Base-by-base conservation (phyloP, 1,140 invertebrate genomes). In the Temnothorax curvispinosus region DNA sequence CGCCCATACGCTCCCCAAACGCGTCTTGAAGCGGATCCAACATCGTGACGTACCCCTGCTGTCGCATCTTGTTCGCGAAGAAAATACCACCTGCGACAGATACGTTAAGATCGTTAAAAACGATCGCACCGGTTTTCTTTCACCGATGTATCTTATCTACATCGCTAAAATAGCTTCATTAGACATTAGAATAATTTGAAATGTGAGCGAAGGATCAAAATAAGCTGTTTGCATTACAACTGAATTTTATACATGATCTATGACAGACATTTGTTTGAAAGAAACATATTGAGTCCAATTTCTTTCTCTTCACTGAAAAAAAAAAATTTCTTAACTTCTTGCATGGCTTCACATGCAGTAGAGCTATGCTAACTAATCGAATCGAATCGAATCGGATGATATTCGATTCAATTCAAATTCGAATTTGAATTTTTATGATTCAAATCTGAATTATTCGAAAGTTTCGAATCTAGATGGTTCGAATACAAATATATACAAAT, bases 1-100 rank as follows among this genome's bases (percentile, higher is more conserved):
- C 99, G 38, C 99, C 99, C 98, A 99, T 99, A 87, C 99, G 96
- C 93, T 98, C 98, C 11, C 99, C 99, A 94, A 99, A 99, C 35
- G 98, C 97, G 92, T 99, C 98, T 95, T 99, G 98, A 90, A 99
- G 97, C 1, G 99, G 99, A 96, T 99, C 99, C 95, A 99, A 95
- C 99, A 99, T 99, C 9, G 99, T 99, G 60, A 99, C 97, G 96
- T 99, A 99, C 74, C 99, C 99, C 95, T 99, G 98, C 94, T 98
- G 97, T 89, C 99, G 96, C 99, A 99, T 99, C 91, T 98, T 98
- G 94, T 98, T 99, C 74, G 99, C 99, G 96, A 99, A 99, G 94
- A 99, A 99, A 89, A 99, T 97, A 21, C 99, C 99, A 91, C 99
- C 99, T 99, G 94, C 54, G 89, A 84, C 50, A 75, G 35, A 65